Conservation (phyloP, 2,113 vertebrate genomes). For the Zosterops lateralis region DNA sequence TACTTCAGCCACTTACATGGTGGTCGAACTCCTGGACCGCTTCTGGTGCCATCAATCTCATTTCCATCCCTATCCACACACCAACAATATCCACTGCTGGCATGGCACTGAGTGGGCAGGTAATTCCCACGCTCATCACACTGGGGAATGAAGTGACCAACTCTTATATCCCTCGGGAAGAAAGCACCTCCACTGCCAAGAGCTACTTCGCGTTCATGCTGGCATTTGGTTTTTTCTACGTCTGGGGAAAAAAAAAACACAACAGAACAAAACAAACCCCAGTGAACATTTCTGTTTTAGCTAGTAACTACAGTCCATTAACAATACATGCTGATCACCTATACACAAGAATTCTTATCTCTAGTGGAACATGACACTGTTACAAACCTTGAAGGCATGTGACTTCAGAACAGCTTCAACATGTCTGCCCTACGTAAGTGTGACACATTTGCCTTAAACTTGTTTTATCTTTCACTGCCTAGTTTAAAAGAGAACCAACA, state of each 20-base stretch:
- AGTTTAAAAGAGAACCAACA: neutral
- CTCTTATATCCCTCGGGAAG: constrained; percentile 38
- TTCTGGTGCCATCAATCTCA: constrained; percentile 84
- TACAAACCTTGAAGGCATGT: neutral
- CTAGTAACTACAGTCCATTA: neutral
- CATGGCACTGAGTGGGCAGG: constrained; percentile 84
- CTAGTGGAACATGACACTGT: neutral
- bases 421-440: neutral
- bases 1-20: constrained; percentile 81
- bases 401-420: neutral
- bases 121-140: constrained; percentile 87
- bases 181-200: constrained; percentile 17
- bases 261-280: neutral
- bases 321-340: neutral
- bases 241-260: constrained; percentile 31
- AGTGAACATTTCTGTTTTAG: neutral
- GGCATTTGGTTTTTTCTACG: constrained; percentile 81
- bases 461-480: neutral
- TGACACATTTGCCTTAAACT: neutral
- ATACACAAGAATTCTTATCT: neutral
- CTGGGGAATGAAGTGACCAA: constrained; percentile 78
- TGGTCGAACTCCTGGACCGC: constrained; percentile 74
- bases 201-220: constrained; percentile 77
- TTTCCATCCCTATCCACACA: constrained; percentile 86
- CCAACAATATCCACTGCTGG: constrained; percentile 85